Conservation (phyloP, 2,888 invertebrate species). For the Stenolophus ochropezus region DNA sequence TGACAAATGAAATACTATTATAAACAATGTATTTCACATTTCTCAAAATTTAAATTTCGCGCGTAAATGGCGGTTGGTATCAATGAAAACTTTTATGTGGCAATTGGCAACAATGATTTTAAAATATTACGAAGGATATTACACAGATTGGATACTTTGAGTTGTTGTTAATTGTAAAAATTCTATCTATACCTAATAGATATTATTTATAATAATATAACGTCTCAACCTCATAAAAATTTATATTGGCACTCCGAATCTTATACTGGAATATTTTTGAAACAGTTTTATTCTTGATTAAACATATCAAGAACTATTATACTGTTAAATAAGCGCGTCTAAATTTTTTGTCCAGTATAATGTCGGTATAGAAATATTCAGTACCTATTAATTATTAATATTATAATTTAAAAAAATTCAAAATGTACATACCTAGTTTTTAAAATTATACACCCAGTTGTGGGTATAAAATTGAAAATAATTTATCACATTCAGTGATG, state of each 20-base stretch:
- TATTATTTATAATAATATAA: conserved; percentile 9
- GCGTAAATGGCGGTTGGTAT: not conserved
- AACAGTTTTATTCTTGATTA: conserved; percentile 11
- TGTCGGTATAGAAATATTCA: not conserved
- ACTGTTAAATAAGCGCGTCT: not conserved
- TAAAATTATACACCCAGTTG: no score
- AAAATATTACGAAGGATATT: not conserved
- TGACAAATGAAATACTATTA: no score
- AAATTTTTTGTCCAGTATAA: not conserved
- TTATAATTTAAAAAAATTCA: no score
- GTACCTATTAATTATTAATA: not conserved
- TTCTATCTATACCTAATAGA: conserved; percentile 1
- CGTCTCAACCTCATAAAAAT: conserved; percentile 50
- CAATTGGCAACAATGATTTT: not conserved
- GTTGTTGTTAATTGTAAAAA: conserved; percentile 37
- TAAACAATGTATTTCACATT: no score
- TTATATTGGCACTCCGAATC: conserved; percentile 3
- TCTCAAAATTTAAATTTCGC: not conserved
- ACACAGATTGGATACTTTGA: conserved; percentile 48
- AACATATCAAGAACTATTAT: conserved; percentile 6
- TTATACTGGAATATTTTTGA: not conserved
- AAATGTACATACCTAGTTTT: no score
- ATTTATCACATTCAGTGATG: no score
- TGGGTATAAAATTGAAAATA: no score
- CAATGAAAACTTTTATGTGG: no score